Evolutionary conservation across 2,113 vertebrate genomes (phyloP).

Genomic region (Pontoporia blainvillei): DNA sequence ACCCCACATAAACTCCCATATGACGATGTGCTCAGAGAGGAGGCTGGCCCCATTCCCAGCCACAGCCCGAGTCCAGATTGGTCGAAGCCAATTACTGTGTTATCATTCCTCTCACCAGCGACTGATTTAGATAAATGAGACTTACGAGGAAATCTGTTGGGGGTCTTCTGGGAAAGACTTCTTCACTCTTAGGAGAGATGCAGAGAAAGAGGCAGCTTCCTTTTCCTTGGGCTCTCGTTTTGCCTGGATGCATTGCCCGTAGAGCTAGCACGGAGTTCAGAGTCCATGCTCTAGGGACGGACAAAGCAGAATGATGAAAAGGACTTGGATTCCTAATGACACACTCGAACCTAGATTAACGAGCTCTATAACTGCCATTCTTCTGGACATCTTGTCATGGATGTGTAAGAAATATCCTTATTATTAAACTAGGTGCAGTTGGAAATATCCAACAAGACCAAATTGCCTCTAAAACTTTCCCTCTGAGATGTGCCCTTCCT

Average conservation of each 20-base stretch:
- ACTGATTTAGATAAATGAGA: slow-evolving; percentile 20
- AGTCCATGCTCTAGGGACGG: neutral
- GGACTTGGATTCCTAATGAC: neutral
- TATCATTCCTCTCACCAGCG: neutral
- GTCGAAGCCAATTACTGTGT: neutral
- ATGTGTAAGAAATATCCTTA: neutral
- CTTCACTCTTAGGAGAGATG: neutral
- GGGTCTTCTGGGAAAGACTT: neutral
- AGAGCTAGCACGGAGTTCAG: too few species aligned
- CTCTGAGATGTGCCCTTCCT: neutral
- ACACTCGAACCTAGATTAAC: neutral
- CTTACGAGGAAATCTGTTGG: neutral
- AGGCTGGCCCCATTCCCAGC: neutral
- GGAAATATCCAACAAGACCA: neutral
- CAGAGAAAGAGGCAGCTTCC: neutral
- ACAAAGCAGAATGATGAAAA: neutral
- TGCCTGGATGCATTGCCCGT: neutral
- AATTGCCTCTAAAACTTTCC: neutral
- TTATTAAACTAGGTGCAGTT: neutral
- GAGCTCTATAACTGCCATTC: neutral
- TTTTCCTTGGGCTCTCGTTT: neutral
- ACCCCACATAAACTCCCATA: neutral
- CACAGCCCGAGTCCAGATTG: neutral
- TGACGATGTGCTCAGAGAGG: neutral
- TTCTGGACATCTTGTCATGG: neutral